Conservation (phyloP, 2,797 vertebrate species). For the Pseudomugil tenellus region DNA sequence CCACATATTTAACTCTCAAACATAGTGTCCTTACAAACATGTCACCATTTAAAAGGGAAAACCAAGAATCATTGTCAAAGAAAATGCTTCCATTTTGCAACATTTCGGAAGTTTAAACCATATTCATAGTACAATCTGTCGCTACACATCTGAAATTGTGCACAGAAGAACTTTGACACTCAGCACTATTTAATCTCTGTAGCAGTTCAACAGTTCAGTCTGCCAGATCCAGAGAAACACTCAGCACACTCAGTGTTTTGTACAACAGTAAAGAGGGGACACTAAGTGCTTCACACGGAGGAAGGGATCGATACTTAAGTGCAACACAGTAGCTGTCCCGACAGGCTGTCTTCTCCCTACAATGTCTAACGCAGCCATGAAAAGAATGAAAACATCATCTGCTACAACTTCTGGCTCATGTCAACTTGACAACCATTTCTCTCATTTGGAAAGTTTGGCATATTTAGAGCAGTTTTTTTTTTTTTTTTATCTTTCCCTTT, state of each 20-base stretch:
- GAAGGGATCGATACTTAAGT: conserved; percentile 41
- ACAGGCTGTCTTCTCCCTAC: conserved; percentile 27
- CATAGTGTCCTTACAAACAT: no score
- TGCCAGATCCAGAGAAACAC: conserved; percentile 14
- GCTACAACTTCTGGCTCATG: conserved; percentile 19
- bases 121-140: not conserved
- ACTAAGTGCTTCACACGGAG: conserved; percentile 49
- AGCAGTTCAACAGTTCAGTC: conserved; percentile 30
- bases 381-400: conserved; percentile 43
- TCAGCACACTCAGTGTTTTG: conserved; percentile 2
- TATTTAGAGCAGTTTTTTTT: not conserved
- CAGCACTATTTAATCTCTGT: conserved; percentile 28
- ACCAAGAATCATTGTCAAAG: no score
- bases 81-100: no score
- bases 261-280: conserved; percentile 23
- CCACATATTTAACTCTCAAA: no score
- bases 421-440: conserved; percentile 26
- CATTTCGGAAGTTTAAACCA: not conserved
- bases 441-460: conserved; percentile 11
- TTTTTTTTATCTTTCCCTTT: conserved; percentile 6
- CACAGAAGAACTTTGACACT: conserved; percentile 22
- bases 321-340: conserved; percentile 44
- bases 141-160: conserved; percentile 20
- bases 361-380: conserved; percentile 19
- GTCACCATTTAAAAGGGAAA: no score